Percentiles rank a stretch among this genome's conserved stretches.
These are phyloP conservation scores for Thamnophis elegans DNA, from an alignment of 2,797 vertebrate genomes.

Conservation along the genomic window DNA sequence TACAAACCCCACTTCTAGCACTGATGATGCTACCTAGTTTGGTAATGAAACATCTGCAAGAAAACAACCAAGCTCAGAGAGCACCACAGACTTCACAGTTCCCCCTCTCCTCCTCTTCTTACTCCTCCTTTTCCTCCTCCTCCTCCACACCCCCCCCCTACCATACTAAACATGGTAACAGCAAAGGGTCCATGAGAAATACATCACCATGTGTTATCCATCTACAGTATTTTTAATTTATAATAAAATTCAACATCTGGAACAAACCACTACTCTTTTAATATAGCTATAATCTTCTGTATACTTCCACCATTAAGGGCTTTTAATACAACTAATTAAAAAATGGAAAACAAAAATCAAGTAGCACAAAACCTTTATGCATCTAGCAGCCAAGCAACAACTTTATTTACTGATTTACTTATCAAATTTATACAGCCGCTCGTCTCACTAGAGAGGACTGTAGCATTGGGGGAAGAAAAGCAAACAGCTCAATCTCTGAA, in stretches of 20 bases:
- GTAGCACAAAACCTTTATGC: background rate
- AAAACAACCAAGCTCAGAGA: too few species aligned
- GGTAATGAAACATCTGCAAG: too few species aligned
- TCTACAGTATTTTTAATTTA: background rate
- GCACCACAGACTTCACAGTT: too few species aligned
- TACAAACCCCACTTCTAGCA: too few species aligned
- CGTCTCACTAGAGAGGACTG: background rate
- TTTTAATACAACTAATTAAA: background rate
- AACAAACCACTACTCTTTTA: background rate
- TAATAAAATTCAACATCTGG: background rate
- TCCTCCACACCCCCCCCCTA: too few species aligned
- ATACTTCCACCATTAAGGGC: background rate
- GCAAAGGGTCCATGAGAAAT: background rate
- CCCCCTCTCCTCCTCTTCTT: background rate
- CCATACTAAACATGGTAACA: background rate
- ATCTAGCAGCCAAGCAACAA: constrained; percentile 4
- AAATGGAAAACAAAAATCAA: background rate
- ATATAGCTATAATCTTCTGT: background rate
- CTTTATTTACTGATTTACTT: background rate
- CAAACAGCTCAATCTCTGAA: background rate
- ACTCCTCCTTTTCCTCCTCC: too few species aligned
- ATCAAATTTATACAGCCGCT: too few species aligned
- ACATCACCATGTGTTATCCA: background rate
- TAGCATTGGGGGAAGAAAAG: background rate
- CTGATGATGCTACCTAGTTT: too few species aligned